Evolutionary conservation across 2,888 invertebrate genomes (phyloP).

Genomic region (Eumacrocentrus americanus): DNA sequence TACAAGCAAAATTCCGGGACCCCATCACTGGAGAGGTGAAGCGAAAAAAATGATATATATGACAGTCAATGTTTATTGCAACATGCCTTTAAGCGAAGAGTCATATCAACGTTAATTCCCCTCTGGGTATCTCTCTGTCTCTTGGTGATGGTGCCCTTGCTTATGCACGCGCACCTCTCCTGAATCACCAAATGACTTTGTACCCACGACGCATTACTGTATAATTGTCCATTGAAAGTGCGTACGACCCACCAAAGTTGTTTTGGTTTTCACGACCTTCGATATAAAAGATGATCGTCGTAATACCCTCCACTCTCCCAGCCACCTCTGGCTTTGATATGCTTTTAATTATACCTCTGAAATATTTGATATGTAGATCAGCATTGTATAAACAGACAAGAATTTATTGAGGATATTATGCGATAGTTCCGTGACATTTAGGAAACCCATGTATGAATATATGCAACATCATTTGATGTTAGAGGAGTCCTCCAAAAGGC

Average conservation of each 20-base stretch:
- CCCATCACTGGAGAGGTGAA: not conserved
- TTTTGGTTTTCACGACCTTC: not conserved
- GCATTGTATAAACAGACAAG: not conserved
- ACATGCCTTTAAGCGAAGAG: no score
- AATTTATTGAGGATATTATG: not conserved
- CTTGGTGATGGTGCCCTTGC: constrained; percentile 14
- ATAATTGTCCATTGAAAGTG: no score
- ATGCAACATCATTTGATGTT: not conserved
- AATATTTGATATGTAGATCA: not conserved
- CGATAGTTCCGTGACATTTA: constrained; percentile 6
- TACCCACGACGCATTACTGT: no score
- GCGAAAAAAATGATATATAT: not conserved
- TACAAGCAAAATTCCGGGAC: not conserved
- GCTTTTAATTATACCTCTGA: not conserved
- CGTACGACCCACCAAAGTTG: not conserved
- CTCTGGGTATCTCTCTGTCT: no score
- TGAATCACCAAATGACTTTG: not conserved
- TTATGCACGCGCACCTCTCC: constrained; percentile 2
- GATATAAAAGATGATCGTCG: not conserved
- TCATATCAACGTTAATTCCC: not conserved
- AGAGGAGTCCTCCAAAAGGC: not conserved
- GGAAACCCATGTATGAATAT: not conserved
- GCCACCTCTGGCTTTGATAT: not conserved
- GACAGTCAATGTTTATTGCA: not conserved
- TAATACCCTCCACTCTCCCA: no score